A percentile compares a stretch with the other conserved stretches of the same genome.
Conservation (phyloP, 2,888 invertebrate species). For the Drosophila tanythrix region DNA sequence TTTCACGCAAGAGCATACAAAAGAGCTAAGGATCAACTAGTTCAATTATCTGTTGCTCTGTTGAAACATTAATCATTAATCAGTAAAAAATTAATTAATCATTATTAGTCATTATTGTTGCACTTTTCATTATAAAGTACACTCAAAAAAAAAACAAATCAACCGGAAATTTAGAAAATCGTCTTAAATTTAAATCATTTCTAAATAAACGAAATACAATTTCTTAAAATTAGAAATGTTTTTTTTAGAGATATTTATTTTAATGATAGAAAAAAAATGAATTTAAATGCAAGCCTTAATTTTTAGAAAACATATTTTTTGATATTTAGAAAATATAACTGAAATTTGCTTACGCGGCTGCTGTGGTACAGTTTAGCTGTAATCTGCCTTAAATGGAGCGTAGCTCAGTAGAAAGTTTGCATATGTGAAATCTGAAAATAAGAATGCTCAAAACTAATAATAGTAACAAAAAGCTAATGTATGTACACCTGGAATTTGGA, state of each 20-base stretch:
- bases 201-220: not conserved
- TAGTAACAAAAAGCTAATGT: not conserved
- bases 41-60: not conserved
- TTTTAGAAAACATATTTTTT: not conserved
- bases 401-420: not conserved
- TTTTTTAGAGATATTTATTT: not conserved
- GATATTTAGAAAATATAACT: not conserved
- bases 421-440: not conserved
- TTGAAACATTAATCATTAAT: not conserved
- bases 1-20: not conserved
- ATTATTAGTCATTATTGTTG: not conserved
- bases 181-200: not conserved
- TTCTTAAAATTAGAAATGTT: not conserved
- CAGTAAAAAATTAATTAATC: too few relatives aligned
- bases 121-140: not conserved
- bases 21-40: not conserved
- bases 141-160: not conserved
- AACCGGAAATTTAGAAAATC: not conserved
- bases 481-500: not conserved
- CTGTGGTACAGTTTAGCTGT: not conserved
- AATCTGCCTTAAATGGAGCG: not conserved
- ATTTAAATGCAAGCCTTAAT: not conserved
- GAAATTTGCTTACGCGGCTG: not conserved
- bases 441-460: not conserved
- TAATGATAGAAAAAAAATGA: not conserved